Conservation (phyloP, 2,888 invertebrate species). For the Gnatocerus cornutus region DNA sequence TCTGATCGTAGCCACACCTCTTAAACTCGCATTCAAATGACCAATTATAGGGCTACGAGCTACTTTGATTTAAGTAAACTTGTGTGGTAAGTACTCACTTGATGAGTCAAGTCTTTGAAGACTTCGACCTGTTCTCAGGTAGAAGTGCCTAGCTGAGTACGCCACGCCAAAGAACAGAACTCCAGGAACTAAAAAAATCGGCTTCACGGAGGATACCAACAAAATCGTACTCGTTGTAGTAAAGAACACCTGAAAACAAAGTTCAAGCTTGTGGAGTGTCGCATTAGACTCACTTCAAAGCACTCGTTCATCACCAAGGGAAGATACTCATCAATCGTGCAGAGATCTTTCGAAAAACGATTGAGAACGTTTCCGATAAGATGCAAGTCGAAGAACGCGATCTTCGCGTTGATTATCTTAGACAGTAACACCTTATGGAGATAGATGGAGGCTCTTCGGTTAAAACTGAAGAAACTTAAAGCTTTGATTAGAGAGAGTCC, state of each 20-base stretch:
- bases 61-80: no score
- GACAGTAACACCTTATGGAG: slow-evolving; percentile 13
- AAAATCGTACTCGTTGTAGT: slow-evolving; percentile 19
- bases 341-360: slow-evolving; percentile 24
- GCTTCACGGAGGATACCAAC: background rate
- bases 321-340: slow-evolving; percentile 11
- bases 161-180: slow-evolving; percentile 1
- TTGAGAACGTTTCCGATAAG: slow-evolving; percentile 26
- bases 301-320: slow-evolving; percentile 46
- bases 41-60: slow-evolving; percentile 85
- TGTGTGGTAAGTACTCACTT: background rate
- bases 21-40: slow-evolving; percentile 81
- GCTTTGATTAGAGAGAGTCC: background rate
- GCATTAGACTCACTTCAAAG: background rate
- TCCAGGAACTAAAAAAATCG: slow-evolving; percentile 42
- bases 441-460: slow-evolving; percentile 12
- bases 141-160: slow-evolving; percentile 44
- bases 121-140: slow-evolving; percentile 54
- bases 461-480: slow-evolving; percentile 6
- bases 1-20: slow-evolving; percentile 83
- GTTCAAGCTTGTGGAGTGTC: no score
- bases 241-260: slow-evolving; percentile 30
- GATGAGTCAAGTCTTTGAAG: slow-evolving; percentile 52
- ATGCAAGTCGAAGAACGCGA: slow-evolving; percentile 27
- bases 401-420: slow-evolving; percentile 8